Evolutionary conservation across 2,888 invertebrate species (phyloP).

Genomic region (Ptychoptera albimana): DNA sequence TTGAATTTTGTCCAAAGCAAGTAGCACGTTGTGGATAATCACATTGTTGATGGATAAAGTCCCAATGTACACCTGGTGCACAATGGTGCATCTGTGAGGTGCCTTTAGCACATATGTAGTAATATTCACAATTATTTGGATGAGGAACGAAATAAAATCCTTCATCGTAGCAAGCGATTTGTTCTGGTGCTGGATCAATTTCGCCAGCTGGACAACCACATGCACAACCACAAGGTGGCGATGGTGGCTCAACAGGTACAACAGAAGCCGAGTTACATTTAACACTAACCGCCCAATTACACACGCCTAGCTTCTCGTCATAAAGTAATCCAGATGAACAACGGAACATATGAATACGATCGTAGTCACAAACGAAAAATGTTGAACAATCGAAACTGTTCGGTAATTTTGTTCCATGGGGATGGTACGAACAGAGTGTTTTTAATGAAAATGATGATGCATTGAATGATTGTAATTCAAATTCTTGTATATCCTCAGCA

Average conservation of each 20-base stretch:
- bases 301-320: conserved; percentile 15
- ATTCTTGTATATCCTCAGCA: no score
- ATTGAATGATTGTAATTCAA: no score
- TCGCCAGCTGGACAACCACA: no score
- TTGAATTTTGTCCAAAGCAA: background rate
- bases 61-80: conserved; percentile 20
- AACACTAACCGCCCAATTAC: conserved; percentile 18
- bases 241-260: conserved; percentile 4
- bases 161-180: conserved; percentile 17
- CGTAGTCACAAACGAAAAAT: conserved; percentile 17
- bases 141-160: conserved; percentile 26
- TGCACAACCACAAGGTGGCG: no score
- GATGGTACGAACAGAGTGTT: no score
- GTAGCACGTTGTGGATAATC: background rate
- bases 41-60: conserved; percentile 12
- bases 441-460: no score
- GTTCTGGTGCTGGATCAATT: background rate
- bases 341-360: conserved; percentile 13
- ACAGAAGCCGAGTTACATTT: conserved; percentile 13
- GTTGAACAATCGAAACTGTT: conserved; percentile 21
- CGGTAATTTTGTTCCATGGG: conserved; percentile 14
- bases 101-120: conserved; percentile 24
- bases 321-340: conserved; percentile 19
- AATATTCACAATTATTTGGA: conserved; percentile 20
- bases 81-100: conserved; percentile 23